A percentile compares a stretch with the other conserved stretches of the same genome.
phyloP scores from a whole-genome alignment of 2,797 vertebrate genomes.

The Cheirogaleus major region DNA sequence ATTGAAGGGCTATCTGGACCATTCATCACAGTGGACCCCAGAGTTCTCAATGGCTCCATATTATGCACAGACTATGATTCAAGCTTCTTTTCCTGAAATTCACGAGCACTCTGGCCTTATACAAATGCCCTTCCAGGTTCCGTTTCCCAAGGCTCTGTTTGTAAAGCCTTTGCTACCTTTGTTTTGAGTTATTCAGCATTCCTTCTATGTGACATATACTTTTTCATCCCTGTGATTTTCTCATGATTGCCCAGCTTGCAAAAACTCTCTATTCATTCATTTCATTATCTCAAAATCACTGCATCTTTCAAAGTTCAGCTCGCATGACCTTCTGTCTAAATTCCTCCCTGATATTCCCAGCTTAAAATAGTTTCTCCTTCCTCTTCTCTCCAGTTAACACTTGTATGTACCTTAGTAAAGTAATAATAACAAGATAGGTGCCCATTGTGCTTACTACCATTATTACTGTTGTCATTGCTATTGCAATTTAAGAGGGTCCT shows the following conservation, averaged over 20 bases:
- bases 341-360: neutral
- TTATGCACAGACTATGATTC: neutral
- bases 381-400: neutral
- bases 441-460: neutral
- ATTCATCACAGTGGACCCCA: neutral
- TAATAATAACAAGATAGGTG: neutral
- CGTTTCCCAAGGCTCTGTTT: neutral
- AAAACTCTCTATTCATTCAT: neutral
- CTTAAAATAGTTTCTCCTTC: neutral
- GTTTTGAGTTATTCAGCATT: neutral
- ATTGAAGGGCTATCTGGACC: accelerated
- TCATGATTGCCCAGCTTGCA: neutral
- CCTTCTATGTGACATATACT: accelerated
- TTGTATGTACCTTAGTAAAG: neutral
- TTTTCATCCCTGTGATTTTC: neutral
- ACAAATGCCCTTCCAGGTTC: neutral
- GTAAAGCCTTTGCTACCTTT: neutral
- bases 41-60: neutral
- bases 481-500: neutral
- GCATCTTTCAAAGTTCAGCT: neutral
- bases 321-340: neutral
- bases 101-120: neutral
- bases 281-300: neutral
- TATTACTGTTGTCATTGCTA: neutral
- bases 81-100: neutral